A percentile compares a stretch with the other conserved stretches of the same genome.
These are phyloP conservation scores for Paradoxurus hermaphroditus DNA, from an alignment of 2,113 vertebrate genomes.

Conservation along the genomic window DNA sequence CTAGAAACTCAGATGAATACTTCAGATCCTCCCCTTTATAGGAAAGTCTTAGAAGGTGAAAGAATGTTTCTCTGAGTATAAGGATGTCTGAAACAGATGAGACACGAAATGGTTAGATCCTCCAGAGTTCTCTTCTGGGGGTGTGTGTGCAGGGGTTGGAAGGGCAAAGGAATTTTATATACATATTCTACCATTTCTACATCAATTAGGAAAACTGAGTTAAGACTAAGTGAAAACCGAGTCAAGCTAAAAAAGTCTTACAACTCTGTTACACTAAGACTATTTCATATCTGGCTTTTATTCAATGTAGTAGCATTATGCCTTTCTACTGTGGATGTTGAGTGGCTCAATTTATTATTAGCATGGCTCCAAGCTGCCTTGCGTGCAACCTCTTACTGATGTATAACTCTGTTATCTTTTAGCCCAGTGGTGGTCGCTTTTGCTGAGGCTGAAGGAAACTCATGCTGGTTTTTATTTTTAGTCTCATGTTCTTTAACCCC, in stretches of 20 bases:
- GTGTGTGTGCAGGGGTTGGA: background rate
- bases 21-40: background rate
- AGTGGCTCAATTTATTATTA: background rate
- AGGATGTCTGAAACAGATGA: constrained; percentile 12
- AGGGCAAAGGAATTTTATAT: background rate
- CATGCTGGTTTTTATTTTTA: constrained; percentile 10
- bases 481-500: background rate
- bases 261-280: background rate
- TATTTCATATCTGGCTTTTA: background rate
- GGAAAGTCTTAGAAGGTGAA: constrained; percentile 35
- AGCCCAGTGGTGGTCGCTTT: background rate
- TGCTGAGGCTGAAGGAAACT: background rate
- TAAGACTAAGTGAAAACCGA: constrained; percentile 8
- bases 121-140: background rate
- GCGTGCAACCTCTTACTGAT: background rate
- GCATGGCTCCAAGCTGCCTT: background rate
- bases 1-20: background rate
- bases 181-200: background rate
- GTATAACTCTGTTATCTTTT: background rate
- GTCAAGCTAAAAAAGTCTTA: background rate
- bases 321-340: background rate
- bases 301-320: background rate
- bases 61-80: constrained; percentile 47
- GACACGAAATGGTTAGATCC: constrained; percentile 27
- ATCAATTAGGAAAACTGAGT: constrained; percentile 18